A percentile compares a stretch with the other conserved stretches of the same genome.
Conservation (phyloP, 1,140 invertebrate species). For the Coenobita brevimanus region DNA sequence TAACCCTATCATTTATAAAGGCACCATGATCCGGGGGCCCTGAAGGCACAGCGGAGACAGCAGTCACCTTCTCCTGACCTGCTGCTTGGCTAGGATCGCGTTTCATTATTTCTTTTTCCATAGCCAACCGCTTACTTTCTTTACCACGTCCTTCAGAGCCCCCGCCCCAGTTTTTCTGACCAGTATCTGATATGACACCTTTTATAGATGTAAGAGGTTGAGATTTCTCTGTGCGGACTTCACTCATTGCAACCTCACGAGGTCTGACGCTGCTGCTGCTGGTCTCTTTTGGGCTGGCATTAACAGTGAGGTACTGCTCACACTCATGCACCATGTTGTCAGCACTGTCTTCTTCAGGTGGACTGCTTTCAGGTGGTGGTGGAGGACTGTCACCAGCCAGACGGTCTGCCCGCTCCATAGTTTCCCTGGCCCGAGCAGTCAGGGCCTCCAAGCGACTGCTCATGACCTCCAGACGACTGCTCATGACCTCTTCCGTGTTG, state of each 20-base stretch:
- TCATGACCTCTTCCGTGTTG: conserved; percentile 21
- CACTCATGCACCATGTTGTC: conserved; percentile 58
- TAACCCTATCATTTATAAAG: conserved; percentile 26
- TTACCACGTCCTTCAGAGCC: conserved; percentile 69
- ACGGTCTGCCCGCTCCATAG: conserved; percentile 79
- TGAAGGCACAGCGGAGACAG: conserved; percentile 66
- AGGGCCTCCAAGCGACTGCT: conserved; percentile 77
- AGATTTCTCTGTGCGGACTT: neutral
- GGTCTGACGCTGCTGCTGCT: neutral
- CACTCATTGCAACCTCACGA: conserved; percentile 32
- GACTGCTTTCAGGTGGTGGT: conserved; percentile 38
- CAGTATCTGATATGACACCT: conserved; percentile 36
- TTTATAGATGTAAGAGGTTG: conserved; percentile 36
- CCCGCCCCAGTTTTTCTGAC: conserved; percentile 69
- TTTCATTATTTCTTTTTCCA: conserved; percentile 66
- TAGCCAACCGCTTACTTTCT: conserved; percentile 68
- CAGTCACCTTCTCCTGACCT: conserved; percentile 36
- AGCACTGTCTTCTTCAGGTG: conserved; percentile 57
- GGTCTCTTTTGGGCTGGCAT: conserved; percentile 21
- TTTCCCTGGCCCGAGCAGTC: conserved; percentile 80
- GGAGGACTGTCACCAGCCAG: conserved; percentile 37
- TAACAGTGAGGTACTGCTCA: conserved; percentile 58
- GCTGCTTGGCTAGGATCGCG: conserved; percentile 50
- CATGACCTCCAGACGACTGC: conserved; percentile 18
- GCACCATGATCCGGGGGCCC: conserved; percentile 64